These are phyloP conservation scores for Tachuris rubrigastra DNA, from an alignment of 2,113 vertebrate genomes.

Conservation along the genomic window DNA sequence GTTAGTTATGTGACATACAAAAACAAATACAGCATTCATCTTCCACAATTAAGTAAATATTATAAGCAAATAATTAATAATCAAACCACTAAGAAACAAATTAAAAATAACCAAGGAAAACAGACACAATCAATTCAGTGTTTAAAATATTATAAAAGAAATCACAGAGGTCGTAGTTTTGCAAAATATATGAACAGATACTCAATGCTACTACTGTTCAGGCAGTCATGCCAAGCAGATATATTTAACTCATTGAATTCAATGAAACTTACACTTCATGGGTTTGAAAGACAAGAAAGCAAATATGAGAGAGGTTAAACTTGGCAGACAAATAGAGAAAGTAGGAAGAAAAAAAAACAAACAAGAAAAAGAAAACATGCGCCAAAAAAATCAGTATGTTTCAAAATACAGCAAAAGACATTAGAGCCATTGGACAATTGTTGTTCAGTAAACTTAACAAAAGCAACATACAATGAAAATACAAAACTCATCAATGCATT, in stretches of 20 bases:
- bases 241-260: neutral
- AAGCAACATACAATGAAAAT: neutral
- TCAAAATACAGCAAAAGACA: neutral
- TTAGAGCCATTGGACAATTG: neutral
- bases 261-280: neutral
- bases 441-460: neutral
- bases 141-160: neutral
- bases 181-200: neutral
- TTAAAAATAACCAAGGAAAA: neutral
- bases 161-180: neutral
- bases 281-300: neutral
- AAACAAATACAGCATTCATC: neutral
- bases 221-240: neutral
- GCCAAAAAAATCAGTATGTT: fast-evolving
- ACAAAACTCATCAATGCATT: neutral
- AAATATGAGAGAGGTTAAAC: neutral
- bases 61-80: neutral
- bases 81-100: neutral
- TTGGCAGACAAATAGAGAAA: neutral
- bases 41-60: neutral
- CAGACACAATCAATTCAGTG: neutral
- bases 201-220: neutral
- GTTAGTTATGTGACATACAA: neutral
- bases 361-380: neutral
- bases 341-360: fast-evolving